Base-by-base conservation (phyloP, 2,797 vertebrate genomes). In the Philypnodon macrostomus region DNA sequence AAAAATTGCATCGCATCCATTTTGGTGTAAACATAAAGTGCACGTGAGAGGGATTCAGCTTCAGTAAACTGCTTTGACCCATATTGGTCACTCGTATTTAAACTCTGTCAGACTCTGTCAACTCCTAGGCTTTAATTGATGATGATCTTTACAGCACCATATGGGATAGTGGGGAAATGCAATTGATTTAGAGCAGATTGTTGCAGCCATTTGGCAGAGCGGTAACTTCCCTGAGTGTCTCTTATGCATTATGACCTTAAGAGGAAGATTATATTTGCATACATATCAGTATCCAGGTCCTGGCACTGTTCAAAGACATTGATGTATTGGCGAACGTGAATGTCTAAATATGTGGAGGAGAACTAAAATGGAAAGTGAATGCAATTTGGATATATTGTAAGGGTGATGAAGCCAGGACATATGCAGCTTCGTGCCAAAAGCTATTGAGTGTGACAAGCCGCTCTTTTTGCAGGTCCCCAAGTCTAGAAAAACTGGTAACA, bases 61-160 rank as follows among this genome's bases (percentile, higher is more conserved):
- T n/a, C 4, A 7, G 27, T 21, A 33, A 33, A 46, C 44, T 18
- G 44, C 30, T 0, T 18, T 67, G 73, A 63, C 44, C 50, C 65
- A n/a, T n/a, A n/a, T n/a, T 38, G 30, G 8, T n/a, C 7, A 23
- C 21, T 38, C 30, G 23, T 19, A 37, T 54, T 36, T 27, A 44
- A 48, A 33, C 21, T 42, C 49, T 31, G 48, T 56, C 67, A 1
- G 6, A 16, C 36, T 44, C 30, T 46, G 32, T 54, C 7, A 21
- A 24, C 53, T 23, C 30, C 3, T 34, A 15, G 19, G 31, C 18
- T 33, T 47, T 34, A 33, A 47, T 23, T 47, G 21, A 23, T 34
- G 19, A 23, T 17, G 4, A 13, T 33, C 18, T 18, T 14, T 34
- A 19, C 8, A 32, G 23, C 39, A 13, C 14, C 39, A 27, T 14